phyloP scores from a whole-genome alignment of 2,888 invertebrate species.

The Idaea biselata region DNA sequence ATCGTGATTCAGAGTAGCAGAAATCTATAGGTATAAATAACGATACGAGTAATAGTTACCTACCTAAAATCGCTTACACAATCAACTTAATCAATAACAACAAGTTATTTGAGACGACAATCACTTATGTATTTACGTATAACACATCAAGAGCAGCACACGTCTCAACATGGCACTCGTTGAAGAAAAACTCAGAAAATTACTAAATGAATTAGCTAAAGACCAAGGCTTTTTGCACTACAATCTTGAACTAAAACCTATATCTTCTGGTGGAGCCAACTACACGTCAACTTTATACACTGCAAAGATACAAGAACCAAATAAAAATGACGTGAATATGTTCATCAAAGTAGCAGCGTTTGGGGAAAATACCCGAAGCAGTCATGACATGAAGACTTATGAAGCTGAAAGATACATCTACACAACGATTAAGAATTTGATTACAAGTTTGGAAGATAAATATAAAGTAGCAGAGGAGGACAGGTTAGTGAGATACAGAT shows the following conservation, averaged over 20 bases:
- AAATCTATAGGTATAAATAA: no score
- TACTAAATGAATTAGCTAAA: background rate
- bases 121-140: no score
- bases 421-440: constrained; percentile 18
- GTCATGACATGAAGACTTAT: background rate
- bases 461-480: constrained; percentile 34
- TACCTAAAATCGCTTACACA: no score
- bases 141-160: background rate
- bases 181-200: background rate
- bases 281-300: constrained; percentile 1
- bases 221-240: background rate
- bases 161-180: background rate
- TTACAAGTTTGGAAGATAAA: constrained; percentile 35
- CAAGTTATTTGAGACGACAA: no score
- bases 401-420: constrained; percentile 5
- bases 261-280: constrained; percentile 6
- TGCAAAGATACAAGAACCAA: background rate
- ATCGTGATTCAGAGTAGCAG: no score
- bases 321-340: background rate
- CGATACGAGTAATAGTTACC: no score
- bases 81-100: no score
- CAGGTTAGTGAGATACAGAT: constrained; percentile 13
- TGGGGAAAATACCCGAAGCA: background rate
- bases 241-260: background rate
- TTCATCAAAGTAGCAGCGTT: constrained; percentile 9